phyloP scores from a whole-genome alignment of 2,797 vertebrate genomes.

The Coranthus polyacanthus region DNA sequence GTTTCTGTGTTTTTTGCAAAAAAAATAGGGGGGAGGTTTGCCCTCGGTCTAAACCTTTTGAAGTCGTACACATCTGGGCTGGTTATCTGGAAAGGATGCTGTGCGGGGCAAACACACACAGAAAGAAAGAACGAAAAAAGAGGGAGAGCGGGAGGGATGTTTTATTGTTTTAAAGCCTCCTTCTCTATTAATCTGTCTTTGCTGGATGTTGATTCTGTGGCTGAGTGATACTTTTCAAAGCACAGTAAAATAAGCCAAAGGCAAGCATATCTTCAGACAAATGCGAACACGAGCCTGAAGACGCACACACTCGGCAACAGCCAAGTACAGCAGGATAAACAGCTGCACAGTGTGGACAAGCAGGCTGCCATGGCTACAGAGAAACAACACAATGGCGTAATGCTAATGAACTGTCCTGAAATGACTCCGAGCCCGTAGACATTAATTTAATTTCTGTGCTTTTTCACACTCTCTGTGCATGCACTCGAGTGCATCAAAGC shows the following conservation, averaged over 20 bases:
- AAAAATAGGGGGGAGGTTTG: conserved; percentile 51
- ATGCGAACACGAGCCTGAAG: conserved; percentile 37
- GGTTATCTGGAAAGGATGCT: conserved; percentile 77
- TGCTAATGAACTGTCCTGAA: conserved; percentile 60
- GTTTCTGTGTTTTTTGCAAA: conserved; percentile 66
- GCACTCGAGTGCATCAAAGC: conserved; percentile 48
- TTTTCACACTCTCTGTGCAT: conserved; percentile 51
- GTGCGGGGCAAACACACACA: conserved; percentile 52
- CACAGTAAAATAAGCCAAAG: conserved; percentile 32
- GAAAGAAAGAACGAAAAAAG: conserved; percentile 21
- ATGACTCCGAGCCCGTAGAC: conserved; percentile 54
- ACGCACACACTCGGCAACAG: conserved; percentile 18
- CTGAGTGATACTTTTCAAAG: conserved; percentile 43
- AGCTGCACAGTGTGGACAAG: conserved; percentile 68
- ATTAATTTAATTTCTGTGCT: conserved; percentile 27
- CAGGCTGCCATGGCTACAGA: conserved; percentile 64
- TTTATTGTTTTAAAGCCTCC: conserved; percentile 55
- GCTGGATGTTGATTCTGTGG: conserved; percentile 34
- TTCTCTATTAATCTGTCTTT: conserved; percentile 56
- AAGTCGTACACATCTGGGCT: conserved; percentile 82
- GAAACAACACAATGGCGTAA: conserved; percentile 65
- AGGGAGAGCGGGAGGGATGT: conserved; percentile 6
- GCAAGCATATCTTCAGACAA: conserved; percentile 26
- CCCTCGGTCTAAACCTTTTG: conserved; percentile 74
- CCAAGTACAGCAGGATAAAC: conserved; percentile 62